A percentile compares a stretch with the other conserved stretches of the same genome.
phyloP scores from a whole-genome alignment of 2,888 invertebrate species.

The Helleia helle region DNA sequence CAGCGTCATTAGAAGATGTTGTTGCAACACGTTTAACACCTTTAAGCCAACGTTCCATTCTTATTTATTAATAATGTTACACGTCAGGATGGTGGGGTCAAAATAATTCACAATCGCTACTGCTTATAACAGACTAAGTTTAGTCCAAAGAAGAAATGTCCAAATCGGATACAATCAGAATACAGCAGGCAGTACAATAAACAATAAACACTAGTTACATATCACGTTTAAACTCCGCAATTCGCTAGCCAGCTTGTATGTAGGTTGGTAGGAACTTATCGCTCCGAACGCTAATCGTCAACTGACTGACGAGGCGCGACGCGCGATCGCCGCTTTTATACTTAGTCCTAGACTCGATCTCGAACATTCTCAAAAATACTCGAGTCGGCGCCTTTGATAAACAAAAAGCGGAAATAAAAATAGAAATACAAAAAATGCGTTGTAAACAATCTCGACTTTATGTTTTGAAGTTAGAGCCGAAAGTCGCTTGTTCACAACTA shows the following conservation, averaged over 20 bases:
- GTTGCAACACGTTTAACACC: slow-evolving; percentile 21
- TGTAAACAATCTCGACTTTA: too few relatives aligned
- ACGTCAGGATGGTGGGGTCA: too few relatives aligned
- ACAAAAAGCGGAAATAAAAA: too few relatives aligned
- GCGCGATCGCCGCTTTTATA: too few relatives aligned
- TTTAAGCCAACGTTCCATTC: slow-evolving; percentile 25
- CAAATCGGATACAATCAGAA: slow-evolving; percentile 10
- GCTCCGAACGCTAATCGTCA: slow-evolving; percentile 9
- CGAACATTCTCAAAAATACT: too few relatives aligned
- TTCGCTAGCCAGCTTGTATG: slow-evolving; percentile 7
- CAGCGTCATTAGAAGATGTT: slow-evolving; percentile 23
- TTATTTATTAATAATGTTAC: slow-evolving; percentile 23
- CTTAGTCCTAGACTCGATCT: too few relatives aligned
- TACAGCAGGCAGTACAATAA: slow-evolving; percentile 9
- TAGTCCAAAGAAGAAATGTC: slow-evolving; percentile 11
- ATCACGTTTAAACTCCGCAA: too few relatives aligned
- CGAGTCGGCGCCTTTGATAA: too few relatives aligned
- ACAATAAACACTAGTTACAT: slow-evolving; percentile 10
- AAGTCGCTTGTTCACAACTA: too few relatives aligned
- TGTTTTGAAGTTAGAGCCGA: too few relatives aligned
- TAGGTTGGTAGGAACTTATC: slow-evolving; percentile 11
- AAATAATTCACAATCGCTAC: slow-evolving; percentile 10
- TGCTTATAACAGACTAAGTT: not conserved
- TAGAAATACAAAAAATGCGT: too few relatives aligned
- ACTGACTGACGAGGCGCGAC: too few relatives aligned